These are phyloP conservation scores for Brachionus koreanus DNA, from an alignment of 1,140 invertebrate genomes.

Conservation along the genomic window DNA sequence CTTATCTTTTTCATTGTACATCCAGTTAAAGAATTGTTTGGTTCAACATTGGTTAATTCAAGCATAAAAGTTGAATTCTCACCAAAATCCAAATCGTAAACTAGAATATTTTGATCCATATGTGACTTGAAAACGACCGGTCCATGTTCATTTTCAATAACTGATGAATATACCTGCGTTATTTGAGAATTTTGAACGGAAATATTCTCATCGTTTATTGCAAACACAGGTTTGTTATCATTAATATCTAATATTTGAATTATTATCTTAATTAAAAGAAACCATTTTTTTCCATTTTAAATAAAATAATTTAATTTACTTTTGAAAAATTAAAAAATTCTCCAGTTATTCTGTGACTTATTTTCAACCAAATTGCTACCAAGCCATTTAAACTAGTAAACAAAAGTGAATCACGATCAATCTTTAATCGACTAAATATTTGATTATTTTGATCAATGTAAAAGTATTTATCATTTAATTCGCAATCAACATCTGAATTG, in stretches of 20 bases:
- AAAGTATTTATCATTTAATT: neutral
- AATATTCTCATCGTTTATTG: neutral
- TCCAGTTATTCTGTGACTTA: neutral
- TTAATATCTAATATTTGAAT: neutral
- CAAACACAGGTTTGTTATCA: conserved; percentile 21
- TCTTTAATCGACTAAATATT: neutral
- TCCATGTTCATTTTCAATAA: neutral
- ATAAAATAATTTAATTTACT: neutral
- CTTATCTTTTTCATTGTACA: neutral
- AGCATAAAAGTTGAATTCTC: neutral
- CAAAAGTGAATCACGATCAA: neutral
- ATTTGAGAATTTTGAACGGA: neutral
- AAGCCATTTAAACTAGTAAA: neutral
- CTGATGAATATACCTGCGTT: neutral
- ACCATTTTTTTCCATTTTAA: neutral
- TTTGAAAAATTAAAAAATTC: neutral
- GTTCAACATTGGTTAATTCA: neutral
- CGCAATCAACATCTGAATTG: neutral
- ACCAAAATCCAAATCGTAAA: neutral
- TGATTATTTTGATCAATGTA: neutral
- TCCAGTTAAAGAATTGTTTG: neutral
- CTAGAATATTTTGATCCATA: neutral
- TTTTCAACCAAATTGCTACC: neutral
- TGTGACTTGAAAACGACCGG: neutral
- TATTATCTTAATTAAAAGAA: neutral